Percentiles rank a stretch among this genome's conserved stretches.
Evolutionary conservation across 2,797 vertebrate species (phyloP).

Genomic region (Sus cebifrons): DNA sequence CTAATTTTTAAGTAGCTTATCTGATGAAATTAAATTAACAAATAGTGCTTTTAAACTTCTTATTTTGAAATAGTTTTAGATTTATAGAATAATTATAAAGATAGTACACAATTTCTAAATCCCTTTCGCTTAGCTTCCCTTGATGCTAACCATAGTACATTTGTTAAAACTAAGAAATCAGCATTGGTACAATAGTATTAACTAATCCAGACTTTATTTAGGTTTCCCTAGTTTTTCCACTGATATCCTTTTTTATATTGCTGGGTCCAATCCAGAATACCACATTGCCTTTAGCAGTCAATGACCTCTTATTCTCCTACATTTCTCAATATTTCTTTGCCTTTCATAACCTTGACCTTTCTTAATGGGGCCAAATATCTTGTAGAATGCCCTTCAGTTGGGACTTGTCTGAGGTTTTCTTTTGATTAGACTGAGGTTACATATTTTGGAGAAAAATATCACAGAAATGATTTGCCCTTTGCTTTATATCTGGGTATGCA

Average conservation of each 20-base stretch:
- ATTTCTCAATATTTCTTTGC: background rate
- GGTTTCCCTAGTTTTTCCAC: background rate
- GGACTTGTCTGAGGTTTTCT: background rate
- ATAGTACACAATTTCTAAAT: background rate
- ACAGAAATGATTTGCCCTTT: background rate
- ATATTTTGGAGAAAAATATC: background rate
- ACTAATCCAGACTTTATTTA: background rate
- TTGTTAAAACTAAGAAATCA: background rate
- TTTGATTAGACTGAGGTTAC: background rate
- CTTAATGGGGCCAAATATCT: background rate
- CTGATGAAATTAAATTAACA: constrained; percentile 40
- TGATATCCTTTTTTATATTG: background rate
- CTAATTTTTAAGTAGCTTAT: background rate
- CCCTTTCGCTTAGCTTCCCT: background rate
- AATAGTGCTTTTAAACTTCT: background rate
- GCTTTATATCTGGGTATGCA: background rate
- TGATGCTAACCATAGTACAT: background rate
- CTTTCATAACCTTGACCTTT: background rate
- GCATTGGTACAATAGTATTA: background rate
- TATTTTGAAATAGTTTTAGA: constrained; percentile 44
- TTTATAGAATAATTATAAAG: constrained; percentile 8
- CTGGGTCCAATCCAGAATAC: background rate
- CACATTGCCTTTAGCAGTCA: background rate
- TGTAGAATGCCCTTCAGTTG: background rate
- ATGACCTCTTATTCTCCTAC: background rate